Evolutionary conservation across 2,113 vertebrate species (phyloP).

Genomic region (Brachypteracias leptosomus): DNA sequence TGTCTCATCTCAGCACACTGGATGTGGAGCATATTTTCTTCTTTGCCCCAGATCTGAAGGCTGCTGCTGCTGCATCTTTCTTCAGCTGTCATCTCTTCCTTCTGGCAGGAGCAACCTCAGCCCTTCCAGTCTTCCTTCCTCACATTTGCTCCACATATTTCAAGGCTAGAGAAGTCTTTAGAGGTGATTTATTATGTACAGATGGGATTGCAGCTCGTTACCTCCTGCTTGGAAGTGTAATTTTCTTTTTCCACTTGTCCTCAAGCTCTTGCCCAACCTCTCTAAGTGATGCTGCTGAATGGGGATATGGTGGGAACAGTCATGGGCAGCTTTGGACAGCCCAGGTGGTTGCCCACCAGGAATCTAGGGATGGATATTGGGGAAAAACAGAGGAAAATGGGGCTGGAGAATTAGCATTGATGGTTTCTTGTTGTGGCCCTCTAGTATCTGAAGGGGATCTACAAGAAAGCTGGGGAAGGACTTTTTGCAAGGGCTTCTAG

Average conservation of each 20-base stretch:
- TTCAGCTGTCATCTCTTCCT: neutral
- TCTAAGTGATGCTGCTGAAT: neutral
- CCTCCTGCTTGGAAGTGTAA: neutral
- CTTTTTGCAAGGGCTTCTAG: no score
- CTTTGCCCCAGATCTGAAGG: neutral
- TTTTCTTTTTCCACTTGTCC: neutral
- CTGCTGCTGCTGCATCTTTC: neutral
- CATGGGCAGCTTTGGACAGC: neutral
- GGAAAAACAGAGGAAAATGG: neutral
- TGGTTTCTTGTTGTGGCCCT: neutral
- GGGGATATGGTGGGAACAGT: neutral
- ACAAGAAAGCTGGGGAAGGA: no score
- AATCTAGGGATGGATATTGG: neutral
- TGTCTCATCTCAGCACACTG: neutral
- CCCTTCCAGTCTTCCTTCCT: neutral
- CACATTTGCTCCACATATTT: neutral
- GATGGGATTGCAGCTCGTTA: neutral
- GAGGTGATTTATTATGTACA: neutral
- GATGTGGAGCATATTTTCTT: neutral
- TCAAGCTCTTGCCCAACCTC: neutral
- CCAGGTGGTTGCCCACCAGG: neutral
- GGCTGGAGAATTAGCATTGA: neutral
- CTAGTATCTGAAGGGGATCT: no score
- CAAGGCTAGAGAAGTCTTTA: neutral
- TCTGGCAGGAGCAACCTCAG: neutral